Conservation (phyloP, 2,113 vertebrate species). For the Eidolon helvum region DNA sequence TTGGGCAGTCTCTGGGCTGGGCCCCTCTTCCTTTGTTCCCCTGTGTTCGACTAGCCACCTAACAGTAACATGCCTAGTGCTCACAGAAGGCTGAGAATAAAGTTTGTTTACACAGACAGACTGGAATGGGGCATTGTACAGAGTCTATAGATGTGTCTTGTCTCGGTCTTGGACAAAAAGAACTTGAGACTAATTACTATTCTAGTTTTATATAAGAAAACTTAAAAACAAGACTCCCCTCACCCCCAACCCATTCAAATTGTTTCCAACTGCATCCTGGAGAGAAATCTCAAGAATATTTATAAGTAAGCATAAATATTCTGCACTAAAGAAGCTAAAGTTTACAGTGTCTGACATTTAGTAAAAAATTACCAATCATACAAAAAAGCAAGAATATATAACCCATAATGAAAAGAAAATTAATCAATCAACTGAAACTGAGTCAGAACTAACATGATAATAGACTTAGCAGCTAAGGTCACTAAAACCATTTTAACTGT, state of each 20-base stretch:
- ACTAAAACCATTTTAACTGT: not conserved
- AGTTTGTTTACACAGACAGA: not conserved
- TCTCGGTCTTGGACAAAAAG: not conserved
- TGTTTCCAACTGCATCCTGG: not conserved
- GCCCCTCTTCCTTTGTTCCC: too few relatives aligned
- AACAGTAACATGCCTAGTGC: not conserved
- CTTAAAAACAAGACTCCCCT: not conserved
- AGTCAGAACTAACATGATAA: not conserved
- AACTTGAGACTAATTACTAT: not conserved
- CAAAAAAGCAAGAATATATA: not conserved
- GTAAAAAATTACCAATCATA: not conserved
- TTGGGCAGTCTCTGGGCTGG: too few relatives aligned
- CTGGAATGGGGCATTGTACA: rapidly evolving
- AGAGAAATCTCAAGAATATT: not conserved
- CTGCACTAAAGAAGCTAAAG: not conserved
- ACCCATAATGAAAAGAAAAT: not conserved
- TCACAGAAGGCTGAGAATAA: not conserved
- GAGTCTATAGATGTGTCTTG: not conserved
- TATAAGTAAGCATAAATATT: not conserved
- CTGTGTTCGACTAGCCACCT: too few relatives aligned
- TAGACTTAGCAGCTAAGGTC: not conserved
- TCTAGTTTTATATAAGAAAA: not conserved
- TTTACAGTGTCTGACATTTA: not conserved
- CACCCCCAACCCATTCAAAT: not conserved
- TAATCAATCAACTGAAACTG: not conserved